Percentiles rank a stretch among this genome's conserved stretches.
Conservation (phyloP, 2,888 invertebrate species). For the Cephus sareptanus region DNA sequence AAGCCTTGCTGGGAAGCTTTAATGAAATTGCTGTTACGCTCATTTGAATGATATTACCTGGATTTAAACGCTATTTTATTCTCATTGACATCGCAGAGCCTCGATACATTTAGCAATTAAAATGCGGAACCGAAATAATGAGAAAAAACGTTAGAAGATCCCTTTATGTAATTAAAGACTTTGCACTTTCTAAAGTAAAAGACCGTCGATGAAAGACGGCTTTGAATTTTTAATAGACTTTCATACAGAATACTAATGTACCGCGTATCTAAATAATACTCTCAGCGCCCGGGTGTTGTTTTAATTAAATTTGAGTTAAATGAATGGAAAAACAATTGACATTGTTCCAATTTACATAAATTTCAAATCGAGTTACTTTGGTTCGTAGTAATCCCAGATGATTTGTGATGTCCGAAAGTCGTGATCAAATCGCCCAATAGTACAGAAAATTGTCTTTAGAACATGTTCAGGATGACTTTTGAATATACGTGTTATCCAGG, state of each 20-base stretch:
- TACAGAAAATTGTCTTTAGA: background rate
- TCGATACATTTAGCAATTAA: background rate
- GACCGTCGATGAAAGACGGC: background rate
- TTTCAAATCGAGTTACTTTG: background rate
- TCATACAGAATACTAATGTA: background rate
- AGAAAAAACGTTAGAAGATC: background rate
- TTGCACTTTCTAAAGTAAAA: background rate
- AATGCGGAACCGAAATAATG: background rate
- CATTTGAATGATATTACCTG: background rate
- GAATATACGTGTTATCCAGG: background rate
- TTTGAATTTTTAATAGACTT: background rate
- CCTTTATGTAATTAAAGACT: background rate
- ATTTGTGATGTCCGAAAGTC: background rate
- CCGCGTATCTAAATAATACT: background rate
- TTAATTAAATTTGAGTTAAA: background rate
- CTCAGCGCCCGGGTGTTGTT: background rate
- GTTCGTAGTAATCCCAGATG: too few relatives aligned
- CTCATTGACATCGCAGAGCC: background rate
- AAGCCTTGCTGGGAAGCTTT: background rate
- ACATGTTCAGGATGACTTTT: background rate
- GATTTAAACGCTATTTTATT: background rate
- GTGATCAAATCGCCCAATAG: background rate
- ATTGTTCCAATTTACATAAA: background rate
- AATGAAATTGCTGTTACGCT: background rate
- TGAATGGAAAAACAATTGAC: too few relatives aligned